A percentile compares a stretch with the other conserved stretches of the same genome.
Evolutionary conservation across 92 coral and sea anemone genomes (phyloP).

Genomic region (Zoanthus gigantus): DNA sequence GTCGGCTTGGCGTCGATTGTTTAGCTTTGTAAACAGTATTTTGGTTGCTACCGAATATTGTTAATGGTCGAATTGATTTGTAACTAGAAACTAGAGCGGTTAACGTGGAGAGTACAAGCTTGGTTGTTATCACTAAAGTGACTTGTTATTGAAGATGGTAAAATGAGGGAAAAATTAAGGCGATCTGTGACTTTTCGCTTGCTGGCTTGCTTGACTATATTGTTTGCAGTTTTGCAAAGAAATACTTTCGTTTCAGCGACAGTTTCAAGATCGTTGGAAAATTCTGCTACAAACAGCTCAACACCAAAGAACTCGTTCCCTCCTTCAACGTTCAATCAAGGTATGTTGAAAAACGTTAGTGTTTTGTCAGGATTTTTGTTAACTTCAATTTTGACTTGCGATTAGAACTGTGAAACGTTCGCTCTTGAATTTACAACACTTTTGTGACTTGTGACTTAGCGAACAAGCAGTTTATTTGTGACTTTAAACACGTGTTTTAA

Average conservation of each 20-base stretch:
- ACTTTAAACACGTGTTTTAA: too few relatives aligned
- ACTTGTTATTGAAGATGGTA: slow-evolving; percentile 4
- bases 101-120: background rate
- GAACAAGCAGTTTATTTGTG: too few relatives aligned
- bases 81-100: background rate
- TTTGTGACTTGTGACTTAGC: too few relatives aligned
- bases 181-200: background rate
- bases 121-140: slow-evolving; percentile 2
- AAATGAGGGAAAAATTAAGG: background rate
- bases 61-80: slow-evolving; percentile 33
- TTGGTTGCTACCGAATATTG: slow-evolving; percentile 38
- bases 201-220: background rate
- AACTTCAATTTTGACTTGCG: too few relatives aligned
- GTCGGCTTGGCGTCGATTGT: slow-evolving; percentile 38
- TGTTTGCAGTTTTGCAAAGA: background rate
- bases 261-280: slow-evolving; percentile 18
- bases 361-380: too few relatives aligned
- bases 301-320: background rate
- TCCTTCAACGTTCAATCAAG: background rate
- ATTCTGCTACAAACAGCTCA: background rate
- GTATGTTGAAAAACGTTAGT: background rate
- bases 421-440: too few relatives aligned
- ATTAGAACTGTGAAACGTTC: too few relatives aligned
- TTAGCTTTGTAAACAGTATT: slow-evolving; percentile 36
- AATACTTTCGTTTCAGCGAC: background rate